These are phyloP conservation scores for Athene cunicularia DNA, from an alignment of 2,113 vertebrate genomes.

Conservation along the genomic window DNA sequence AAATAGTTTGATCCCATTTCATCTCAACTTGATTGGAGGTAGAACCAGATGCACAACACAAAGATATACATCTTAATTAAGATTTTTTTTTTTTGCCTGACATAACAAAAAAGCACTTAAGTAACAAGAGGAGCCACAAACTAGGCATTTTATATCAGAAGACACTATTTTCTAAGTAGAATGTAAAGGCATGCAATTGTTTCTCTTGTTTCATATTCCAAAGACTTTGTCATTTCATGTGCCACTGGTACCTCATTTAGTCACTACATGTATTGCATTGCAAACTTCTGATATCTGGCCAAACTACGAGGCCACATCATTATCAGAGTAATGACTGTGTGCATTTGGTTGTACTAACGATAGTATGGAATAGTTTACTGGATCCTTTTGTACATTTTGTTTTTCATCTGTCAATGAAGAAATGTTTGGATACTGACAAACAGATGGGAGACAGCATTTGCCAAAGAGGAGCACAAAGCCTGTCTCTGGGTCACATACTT, in stretches of 20 bases:
- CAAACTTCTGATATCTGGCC: not conserved
- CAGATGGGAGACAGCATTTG: conserved; percentile 49
- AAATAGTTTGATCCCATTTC: not conserved
- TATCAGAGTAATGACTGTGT: not conserved
- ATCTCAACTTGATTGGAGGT: not conserved
- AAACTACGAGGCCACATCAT: not conserved
- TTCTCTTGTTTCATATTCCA: not conserved
- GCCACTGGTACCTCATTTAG: not conserved
- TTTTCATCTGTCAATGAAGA: conserved; percentile 51
- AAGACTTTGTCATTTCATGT: not conserved
- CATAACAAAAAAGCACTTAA: not conserved
- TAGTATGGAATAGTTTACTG: conserved; percentile 41
- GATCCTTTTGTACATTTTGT: conserved; percentile 28
- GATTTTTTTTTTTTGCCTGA: not conserved
- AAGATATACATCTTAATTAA: not conserved
- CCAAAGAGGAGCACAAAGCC: conserved; percentile 20
- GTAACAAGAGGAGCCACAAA: not conserved
- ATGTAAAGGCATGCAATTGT: not conserved
- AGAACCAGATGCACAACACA: not conserved
- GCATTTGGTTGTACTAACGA: not conserved
- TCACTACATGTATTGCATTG: not conserved
- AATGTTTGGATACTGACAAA: conserved; percentile 24
- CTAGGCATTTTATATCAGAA: not conserved
- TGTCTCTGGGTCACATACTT: conserved; percentile 29
- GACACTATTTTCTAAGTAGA: not conserved